These are phyloP conservation scores for Musca domestica DNA, from an alignment of 1,140 invertebrate species.

Conservation along the genomic window DNA sequence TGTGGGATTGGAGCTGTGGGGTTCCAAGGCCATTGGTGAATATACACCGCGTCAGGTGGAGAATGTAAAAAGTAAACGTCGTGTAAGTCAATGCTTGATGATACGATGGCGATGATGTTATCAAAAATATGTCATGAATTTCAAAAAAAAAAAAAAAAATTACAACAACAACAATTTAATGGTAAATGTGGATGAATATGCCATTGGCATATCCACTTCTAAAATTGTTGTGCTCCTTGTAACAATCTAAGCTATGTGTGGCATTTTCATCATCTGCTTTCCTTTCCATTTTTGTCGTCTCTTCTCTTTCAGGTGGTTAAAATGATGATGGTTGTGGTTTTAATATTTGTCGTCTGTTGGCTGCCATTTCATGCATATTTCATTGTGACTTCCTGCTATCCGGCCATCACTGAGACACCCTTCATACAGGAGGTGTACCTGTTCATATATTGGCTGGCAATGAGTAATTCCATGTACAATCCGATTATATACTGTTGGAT, in stretches of 20 bases:
- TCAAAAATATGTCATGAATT: no score
- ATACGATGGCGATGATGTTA: no score
- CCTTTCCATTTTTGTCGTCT: no score
- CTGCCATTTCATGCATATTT: slow-evolving; percentile 90
- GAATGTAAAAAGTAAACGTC: slow-evolving; percentile 87
- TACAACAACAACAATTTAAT: no score
- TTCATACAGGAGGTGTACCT: slow-evolving; percentile 91
- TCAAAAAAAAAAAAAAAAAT: no score
- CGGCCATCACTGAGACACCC: slow-evolving; percentile 68
- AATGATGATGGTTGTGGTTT: slow-evolving; percentile 87
- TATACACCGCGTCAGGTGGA: slow-evolving; percentile 85
- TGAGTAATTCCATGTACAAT: slow-evolving; percentile 95
- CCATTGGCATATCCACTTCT: no score
- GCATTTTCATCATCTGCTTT: no score
- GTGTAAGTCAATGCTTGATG: no score
- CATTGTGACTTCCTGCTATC: slow-evolving; percentile 76
- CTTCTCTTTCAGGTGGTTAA: slow-evolving; percentile 75
- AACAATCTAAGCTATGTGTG: no score
- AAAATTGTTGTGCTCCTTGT: no score
- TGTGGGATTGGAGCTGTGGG: slow-evolving; percentile 91
- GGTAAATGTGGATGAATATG: no score
- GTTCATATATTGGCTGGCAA: slow-evolving; percentile 87
- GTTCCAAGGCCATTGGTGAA: slow-evolving; percentile 92
- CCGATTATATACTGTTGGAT: slow-evolving; percentile 95
- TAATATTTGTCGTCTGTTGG: slow-evolving; percentile 88